Evolutionary conservation across 1,140 invertebrate species (phyloP), one percentile per base, ranked within the genome.

Genomic region (Tetragonula clypearis): DNA sequence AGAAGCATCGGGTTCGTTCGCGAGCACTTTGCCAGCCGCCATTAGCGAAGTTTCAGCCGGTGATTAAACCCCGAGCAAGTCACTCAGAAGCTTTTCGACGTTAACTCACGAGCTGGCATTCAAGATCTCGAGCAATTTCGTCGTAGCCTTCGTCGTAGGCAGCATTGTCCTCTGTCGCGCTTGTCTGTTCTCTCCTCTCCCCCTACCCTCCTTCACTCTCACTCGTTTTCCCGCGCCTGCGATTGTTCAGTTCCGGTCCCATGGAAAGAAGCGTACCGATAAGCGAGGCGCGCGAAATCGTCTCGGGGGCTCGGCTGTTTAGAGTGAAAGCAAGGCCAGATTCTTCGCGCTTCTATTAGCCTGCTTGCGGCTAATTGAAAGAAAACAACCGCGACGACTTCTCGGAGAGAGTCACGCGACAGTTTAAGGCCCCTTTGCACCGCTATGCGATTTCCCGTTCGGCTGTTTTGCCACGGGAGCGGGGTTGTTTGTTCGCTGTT

Each of bases 21-120:
- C 88, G 90, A 92, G 91, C 91, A 92, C 92, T 92, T 92, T 91
- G 86, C 90, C n/a, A 90, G 90, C 88, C 88, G 69, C 90, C 87
- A 92, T 92, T 92, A 92, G 87, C 87, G 73, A 92, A 92, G 88
- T 92, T 92, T 87, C 90, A 75, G 87, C 81, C 86, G 86, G 87
- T 90, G 92, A 92, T 92, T 92, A 92, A 92, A 90, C 91, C 89
- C 87, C 82, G 89, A 91, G 92, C 92, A 92, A 92, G 92, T 92
- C 90, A 92, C 90, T 92, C 90, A 88, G 84, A 82, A 90, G 90
- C 90, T 91, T 91, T 91, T 90, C 87, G 88, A 90, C 89, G 84
- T 90, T 90, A 90, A 90, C 89, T 90, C 85, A 85, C 79, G 82
- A 26, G 79, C 84, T 87, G 89, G 80, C 82, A 85, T 90, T 90